Evolutionary conservation across 2,888 invertebrate species (phyloP), one percentile per base, ranked within the genome.

Genomic region (Parelbella ahira): DNA sequence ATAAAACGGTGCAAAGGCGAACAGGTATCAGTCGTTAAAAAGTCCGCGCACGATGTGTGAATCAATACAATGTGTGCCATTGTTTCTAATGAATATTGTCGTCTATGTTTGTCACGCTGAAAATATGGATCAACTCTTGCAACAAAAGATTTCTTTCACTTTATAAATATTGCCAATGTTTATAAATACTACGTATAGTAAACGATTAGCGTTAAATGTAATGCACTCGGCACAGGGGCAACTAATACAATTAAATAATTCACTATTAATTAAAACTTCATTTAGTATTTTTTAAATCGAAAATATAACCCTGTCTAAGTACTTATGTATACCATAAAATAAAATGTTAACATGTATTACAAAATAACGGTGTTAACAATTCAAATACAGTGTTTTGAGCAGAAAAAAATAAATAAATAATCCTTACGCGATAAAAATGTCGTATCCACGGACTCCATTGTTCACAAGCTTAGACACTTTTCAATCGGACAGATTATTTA

Each of bases 41-140:
- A 70, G 58, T 63, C 64, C 59, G 65, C 54, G 59, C 57, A 68
- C 63, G 59, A 53, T 63, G 60, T 57, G 61, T 79, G 76, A 81
- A 63, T 78, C 76, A 80, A 56, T 70, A 59, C 56, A 64, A 55
- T 66, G 68, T 70, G 73, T 72, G 65, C 64, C 58, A 81, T 82
- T 84, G 83, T 83, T 80, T 73, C 73, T 63, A 63, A 29, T 36
- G 34, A 41, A 36, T 42, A 42, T 36, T 29, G 21, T 41, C 34
- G 21, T 29, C 34, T 28, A 42, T 36, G 23, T 42, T 42, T 34
- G 34, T 20, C 6, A 64, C 54, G 52, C 52, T 53, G 63, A 54
- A 56, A 47, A 68, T 64, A 77, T 60, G 63, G 58, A 60, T 56
- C 51, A 65, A 61, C 55, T 70, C 64, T 54, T 66, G 61, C 47